Conservation (phyloP, 1,140 invertebrate genomes). For the Papilio helenus region DNA sequence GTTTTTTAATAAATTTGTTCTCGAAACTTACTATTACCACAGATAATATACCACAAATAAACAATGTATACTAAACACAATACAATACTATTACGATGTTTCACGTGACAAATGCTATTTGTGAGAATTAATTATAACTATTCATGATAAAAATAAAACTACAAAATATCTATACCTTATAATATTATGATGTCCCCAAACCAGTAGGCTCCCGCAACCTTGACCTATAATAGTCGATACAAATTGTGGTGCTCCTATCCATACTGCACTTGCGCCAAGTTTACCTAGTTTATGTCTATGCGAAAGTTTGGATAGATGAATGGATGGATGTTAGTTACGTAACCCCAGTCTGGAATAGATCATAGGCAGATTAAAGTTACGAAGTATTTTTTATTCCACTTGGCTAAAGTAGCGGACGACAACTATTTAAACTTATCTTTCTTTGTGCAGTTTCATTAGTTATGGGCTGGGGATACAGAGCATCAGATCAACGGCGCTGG, state of each 20-base stretch:
- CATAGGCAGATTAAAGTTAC: no score
- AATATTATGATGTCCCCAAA: no score
- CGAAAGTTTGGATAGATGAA: no score
- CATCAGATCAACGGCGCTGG: conserved; percentile 86
- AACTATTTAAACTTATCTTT: not conserved
- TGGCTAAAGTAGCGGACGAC: no score
- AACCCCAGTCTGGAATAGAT: no score
- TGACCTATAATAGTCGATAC: not conserved
- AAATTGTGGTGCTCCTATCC: not conserved
- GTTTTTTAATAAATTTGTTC: not conserved
- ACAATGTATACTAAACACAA: not conserved
- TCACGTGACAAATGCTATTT: not conserved
- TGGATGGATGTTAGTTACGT: no score
- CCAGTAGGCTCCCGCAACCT: not conserved
- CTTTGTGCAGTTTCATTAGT: conserved; percentile 55
- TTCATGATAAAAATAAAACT: no score
- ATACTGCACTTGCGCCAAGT: no score
- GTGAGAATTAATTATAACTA: not conserved
- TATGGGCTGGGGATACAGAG: conserved; percentile 83
- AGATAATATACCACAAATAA: not conserved
- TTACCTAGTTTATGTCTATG: no score
- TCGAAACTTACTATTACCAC: not conserved
- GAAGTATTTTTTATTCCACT: no score
- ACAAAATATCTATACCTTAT: no score
- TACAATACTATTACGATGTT: no score